Evolutionary conservation across 2,797 vertebrate genomes (phyloP), one percentile per base, ranked within the genome.

Genomic region (Ceryle rudis): DNA sequence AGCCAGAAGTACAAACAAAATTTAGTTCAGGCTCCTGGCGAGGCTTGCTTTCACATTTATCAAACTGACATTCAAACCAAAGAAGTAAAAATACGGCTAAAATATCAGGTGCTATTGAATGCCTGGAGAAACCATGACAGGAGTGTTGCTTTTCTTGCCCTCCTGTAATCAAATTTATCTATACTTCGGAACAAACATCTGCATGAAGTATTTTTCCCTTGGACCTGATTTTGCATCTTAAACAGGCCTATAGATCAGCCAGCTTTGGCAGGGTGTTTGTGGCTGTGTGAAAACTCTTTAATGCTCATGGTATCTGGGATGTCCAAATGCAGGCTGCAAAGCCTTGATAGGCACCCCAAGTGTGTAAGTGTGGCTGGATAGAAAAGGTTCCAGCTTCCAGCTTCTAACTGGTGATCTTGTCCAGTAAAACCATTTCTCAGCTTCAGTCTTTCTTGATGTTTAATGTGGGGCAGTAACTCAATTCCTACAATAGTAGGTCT

Each of bases 1-100:
- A 96, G 95, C 95, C 95, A 97, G 93, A 95, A 92, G 90, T 96
- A 91, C 71, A 97, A 97, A 92, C 71, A 69, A 96, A 96, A 96
- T 94, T 95, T 94, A 94, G 81, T 85, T 97, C 7, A 37, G 69
- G 33, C 93, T 96, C 70, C 94, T 97, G 97, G 97, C 97, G 92
- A 80, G 86, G 88, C 69, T 64, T 72, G 25, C 79, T 91, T 95
- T 95, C 86, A 71, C 89, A 96, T 97, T 97, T 96, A 94, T 98
- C 96, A 97, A 92, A 86, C 69, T 97, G 97, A 97, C 96, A 47
- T 67, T 86, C 93, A 93, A 94, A 94, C 91, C 75, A 81, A 93
- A 96, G 91, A 93, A 97, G 75, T 88, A 75, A 91, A 96, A 96
- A 46, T 92, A 62, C 22, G 88, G 65, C 85, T 96, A 93, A 96